These are phyloP conservation scores for Struthio camelus DNA, from an alignment of 2,113 vertebrate genomes.

Conservation along the genomic window DNA sequence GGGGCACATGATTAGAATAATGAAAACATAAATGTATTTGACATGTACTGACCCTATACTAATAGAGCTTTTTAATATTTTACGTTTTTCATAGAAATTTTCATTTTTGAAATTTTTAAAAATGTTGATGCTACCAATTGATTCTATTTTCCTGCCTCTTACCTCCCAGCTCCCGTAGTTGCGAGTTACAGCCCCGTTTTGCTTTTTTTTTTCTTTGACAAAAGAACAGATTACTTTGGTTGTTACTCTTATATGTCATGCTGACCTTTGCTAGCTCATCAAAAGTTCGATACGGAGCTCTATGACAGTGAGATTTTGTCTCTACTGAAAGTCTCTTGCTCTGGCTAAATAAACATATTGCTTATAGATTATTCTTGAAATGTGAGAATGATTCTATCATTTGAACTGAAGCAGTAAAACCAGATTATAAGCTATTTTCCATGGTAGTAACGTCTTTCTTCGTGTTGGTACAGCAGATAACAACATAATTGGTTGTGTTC, in stretches of 20 bases:
- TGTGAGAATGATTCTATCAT: not conserved
- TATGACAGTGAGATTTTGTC: not conserved
- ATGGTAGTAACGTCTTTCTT: not conserved
- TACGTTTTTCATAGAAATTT: not conserved
- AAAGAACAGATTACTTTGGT: not conserved
- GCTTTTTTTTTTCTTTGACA: not conserved
- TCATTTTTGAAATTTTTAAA: not conserved
- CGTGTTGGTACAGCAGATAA: not conserved
- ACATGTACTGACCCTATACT: not conserved
- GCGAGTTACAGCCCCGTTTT: not conserved
- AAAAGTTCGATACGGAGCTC: not conserved
- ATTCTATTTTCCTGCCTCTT: not conserved
- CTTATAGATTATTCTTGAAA: not conserved
- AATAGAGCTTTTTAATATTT: not conserved
- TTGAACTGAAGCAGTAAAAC: not conserved
- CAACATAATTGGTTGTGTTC: not conserved
- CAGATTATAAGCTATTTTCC: not conserved
- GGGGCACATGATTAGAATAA: not conserved
- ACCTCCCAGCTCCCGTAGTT: not conserved
- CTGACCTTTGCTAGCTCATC: not conserved
- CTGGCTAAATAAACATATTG: not conserved
- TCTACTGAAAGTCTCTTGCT: not conserved
- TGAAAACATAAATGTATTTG: not conserved
- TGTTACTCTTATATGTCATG: not conserved
- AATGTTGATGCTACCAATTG: not conserved